Conservation (phyloP, 2,888 invertebrate genomes). For the Eucera pruinosa region DNA sequence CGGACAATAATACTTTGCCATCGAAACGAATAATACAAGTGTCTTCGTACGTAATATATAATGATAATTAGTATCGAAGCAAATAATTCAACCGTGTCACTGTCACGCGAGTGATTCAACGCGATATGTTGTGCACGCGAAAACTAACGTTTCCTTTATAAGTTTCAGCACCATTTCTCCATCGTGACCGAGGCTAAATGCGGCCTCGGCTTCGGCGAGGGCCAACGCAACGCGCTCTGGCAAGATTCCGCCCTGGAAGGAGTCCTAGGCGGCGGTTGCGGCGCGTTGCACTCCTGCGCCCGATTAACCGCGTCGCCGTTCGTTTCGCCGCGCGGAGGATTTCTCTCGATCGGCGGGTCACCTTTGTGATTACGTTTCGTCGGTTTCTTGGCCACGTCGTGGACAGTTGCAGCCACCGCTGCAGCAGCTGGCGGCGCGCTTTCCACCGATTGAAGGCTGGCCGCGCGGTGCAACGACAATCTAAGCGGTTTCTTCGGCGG, state of each 20-base stretch:
- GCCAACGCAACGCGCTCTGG: constrained; percentile 82
- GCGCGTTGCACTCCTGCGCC: constrained; percentile 65
- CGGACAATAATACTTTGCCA: too few relatives aligned
- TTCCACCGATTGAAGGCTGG: constrained; percentile 91
- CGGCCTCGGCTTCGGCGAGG: constrained; percentile 80
- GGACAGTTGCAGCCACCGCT: constrained; percentile 78
- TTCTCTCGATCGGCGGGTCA: constrained; percentile 80
- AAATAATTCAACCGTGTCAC: too few relatives aligned
- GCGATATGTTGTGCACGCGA: too few relatives aligned
- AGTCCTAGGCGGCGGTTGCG: constrained; percentile 80
- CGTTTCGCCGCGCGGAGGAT: constrained; percentile 63
- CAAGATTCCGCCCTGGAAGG: constrained; percentile 82
- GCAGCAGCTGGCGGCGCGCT: constrained; percentile 80
- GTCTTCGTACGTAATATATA: too few relatives aligned
- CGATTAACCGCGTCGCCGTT: constrained; percentile 61
- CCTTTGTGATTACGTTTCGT: constrained; percentile 87
- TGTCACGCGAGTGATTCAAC: too few relatives aligned
- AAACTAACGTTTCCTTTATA: too few relatives aligned
- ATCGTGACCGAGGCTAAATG: constrained; percentile 79
- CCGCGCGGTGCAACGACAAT: constrained; percentile 92
- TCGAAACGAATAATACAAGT: too few relatives aligned
- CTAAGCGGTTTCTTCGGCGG: constrained; percentile 94
- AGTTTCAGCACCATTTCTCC: constrained; percentile 83
- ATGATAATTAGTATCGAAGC: too few relatives aligned
- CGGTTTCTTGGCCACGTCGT: constrained; percentile 84